phyloP scores from a whole-genome alignment of 2,888 invertebrate genomes.

The Candidula unifasciata region DNA sequence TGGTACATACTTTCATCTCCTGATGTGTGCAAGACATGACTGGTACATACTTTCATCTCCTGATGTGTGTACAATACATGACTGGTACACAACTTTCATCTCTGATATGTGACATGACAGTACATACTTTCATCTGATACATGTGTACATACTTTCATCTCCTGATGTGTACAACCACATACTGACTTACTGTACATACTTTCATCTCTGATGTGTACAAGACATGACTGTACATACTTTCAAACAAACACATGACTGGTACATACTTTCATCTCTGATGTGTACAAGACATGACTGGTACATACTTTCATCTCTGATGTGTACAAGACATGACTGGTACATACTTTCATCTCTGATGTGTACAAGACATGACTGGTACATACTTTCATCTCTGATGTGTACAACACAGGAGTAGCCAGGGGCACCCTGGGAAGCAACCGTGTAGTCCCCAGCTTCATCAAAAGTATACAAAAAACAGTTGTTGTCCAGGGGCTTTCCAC shows the following conservation, averaged over 20 bases:
- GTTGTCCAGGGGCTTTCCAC: slow-evolving; percentile 74
- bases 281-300: neutral
- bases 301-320: slow-evolving; percentile 7
- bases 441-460: slow-evolving; percentile 74
- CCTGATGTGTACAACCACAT: neutral
- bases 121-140: neutral
- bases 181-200: no score
- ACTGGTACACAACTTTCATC: no score
- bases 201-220: slow-evolving; percentile 22
- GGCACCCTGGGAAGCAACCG: slow-evolving; percentile 77
- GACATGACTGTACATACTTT: slow-evolving; percentile 51
- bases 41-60: no score
- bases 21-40: no score
- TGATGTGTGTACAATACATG: no score
- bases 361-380: slow-evolving; percentile 54
- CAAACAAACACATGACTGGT: neutral
- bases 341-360: no score
- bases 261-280: neutral
- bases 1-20: no score
- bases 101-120: no score
- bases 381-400: slow-evolving; percentile 16
- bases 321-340: neutral
- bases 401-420: slow-evolving; percentile 68
- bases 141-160: neutral
- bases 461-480: slow-evolving; percentile 78